These are phyloP conservation scores for Hydrocynus forskahlii DNA, from an alignment of 2,797 vertebrate genomes.

Conservation along the genomic window DNA sequence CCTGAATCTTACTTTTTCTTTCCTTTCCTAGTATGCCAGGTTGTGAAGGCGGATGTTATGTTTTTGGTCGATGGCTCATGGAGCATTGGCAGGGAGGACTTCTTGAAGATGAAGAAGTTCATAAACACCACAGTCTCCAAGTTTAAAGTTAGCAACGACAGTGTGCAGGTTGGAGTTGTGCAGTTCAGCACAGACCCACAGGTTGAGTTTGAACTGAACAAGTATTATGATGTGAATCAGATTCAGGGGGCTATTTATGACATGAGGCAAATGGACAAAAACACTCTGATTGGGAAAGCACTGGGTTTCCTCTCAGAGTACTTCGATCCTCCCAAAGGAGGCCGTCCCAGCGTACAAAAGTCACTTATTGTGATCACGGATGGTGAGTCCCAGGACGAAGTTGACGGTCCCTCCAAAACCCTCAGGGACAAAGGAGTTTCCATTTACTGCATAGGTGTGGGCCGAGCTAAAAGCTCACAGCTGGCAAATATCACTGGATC, in stretches of 20 bases:
- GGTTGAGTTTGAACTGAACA: slow-evolving; percentile 75
- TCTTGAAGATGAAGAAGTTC: slow-evolving; percentile 77
- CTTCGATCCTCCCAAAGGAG: slow-evolving; percentile 61
- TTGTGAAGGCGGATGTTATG: slow-evolving; percentile 79
- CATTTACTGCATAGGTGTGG: slow-evolving; percentile 83
- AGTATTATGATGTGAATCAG: slow-evolving; percentile 48
- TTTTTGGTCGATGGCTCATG: slow-evolving; percentile 83
- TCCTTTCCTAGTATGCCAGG: too few relatives aligned
- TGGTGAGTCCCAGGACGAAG: slow-evolving; percentile 78
- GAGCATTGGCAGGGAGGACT: slow-evolving; percentile 72
- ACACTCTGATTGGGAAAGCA: slow-evolving; percentile 78
- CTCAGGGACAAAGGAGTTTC: slow-evolving; percentile 77
- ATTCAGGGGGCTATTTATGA: slow-evolving; percentile 64
- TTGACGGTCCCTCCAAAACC: slow-evolving; percentile 67
- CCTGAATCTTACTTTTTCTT: too few relatives aligned
- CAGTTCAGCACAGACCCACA: slow-evolving; percentile 72
- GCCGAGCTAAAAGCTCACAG: slow-evolving; percentile 73
- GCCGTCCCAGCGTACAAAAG: slow-evolving; percentile 72
- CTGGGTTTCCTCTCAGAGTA: slow-evolving; percentile 62
- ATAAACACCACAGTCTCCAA: slow-evolving; percentile 72
- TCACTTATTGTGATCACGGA: slow-evolving; percentile 85
- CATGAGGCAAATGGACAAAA: slow-evolving; percentile 60
- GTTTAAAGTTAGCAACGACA: slow-evolving; percentile 70
- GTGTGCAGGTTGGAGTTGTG: slow-evolving; percentile 82
- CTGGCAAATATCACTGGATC: slow-evolving; percentile 79